Base-by-base conservation (phyloP, 2,113 vertebrate genomes). In the Myxocyprinus asiaticus region DNA sequence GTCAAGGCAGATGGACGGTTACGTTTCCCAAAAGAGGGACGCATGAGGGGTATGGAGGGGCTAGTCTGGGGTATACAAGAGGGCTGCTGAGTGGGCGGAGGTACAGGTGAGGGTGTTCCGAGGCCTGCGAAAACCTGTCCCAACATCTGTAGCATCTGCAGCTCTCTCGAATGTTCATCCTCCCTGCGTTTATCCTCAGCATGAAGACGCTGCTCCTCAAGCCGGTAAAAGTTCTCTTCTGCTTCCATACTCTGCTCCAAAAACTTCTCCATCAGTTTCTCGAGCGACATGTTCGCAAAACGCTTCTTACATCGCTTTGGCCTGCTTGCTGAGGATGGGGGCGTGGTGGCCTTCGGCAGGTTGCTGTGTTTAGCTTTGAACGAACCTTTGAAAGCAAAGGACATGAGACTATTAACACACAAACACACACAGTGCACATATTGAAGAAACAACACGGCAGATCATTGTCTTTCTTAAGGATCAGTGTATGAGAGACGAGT, bases 141-240 rank as follows among this genome's bases (percentile, higher is more conserved):
- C 76, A 96, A 88, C 94, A 96, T 95, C 86, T 96, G 95, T 15
- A 97, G 89, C 95, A 96, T 96, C 83, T 96, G 94, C 77, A 96
- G 90, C 89, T 96, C 96, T 59, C 95, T 88, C 33, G 93, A 72
- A 77, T 96, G 95, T 76, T 96, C 96, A 0, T 93, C 91, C 81
- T 96, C 95, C 17, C 95, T 89, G 8, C 94, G 94, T 7, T 90
- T 92, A 83, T 96, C 95, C 85, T 97, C 95, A 0, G 94, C 92
- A 84, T 94, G 94, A 83, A 96, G 85, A 48, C 94, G 93, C 88
- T 95, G 95, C 84, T 96, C 95, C 89, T 96, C 95, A 0, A 94
- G 91, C 58, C 92, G 91, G 84, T 96, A 96, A 85, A 97, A 95
- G 69, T 88, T 94, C 76, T 96, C 94, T 88, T 96, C 94, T 0